Conservation (phyloP, 1,140 invertebrate genomes). For the Neoseiulus cucumeris region DNA sequence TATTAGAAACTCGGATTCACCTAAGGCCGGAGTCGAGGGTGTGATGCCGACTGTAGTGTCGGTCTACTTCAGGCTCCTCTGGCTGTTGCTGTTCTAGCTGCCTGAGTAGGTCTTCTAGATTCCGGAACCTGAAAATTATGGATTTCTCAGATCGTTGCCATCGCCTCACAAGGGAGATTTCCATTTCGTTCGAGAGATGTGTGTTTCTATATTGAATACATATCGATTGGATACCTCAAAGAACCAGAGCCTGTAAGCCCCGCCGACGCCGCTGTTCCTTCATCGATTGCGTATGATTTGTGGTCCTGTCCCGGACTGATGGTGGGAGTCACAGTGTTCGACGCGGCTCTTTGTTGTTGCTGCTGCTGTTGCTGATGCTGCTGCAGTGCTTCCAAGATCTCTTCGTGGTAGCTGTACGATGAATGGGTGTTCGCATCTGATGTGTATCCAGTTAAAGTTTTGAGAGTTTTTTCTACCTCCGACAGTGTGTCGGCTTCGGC, state of each 20-base stretch:
- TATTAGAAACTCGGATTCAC: too few relatives aligned
- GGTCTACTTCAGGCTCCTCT: background rate
- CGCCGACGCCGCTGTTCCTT: conserved; percentile 16
- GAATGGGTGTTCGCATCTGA: conserved; percentile 10
- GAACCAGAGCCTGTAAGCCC: conserved; percentile 25
- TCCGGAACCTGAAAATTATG: conserved; percentile 45
- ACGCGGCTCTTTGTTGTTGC: conserved; percentile 41
- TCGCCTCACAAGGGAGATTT: too few relatives aligned
- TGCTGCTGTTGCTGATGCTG: conserved; percentile 10
- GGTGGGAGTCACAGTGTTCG: conserved; percentile 22
- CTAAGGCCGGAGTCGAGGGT: conserved; percentile 7
- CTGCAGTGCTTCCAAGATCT: conserved; percentile 60
- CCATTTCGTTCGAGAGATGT: too few relatives aligned
- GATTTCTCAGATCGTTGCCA: too few relatives aligned
- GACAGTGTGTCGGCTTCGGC: conserved; percentile 25
- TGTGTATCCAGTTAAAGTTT: conserved; percentile 46
- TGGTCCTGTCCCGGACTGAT: conserved; percentile 23
- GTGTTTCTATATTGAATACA: background rate
- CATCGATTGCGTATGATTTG: conserved; percentile 21
- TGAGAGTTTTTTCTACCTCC: conserved; percentile 56
- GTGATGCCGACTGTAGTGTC: background rate
- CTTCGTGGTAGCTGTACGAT: conserved; percentile 48
- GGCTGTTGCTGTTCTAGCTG: conserved; percentile 60
- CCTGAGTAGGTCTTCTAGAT: conserved; percentile 68
- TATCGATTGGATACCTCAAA: background rate